Evolutionary conservation across 2,113 vertebrate species (phyloP), one percentile per base, ranked within the genome.

Genomic region (Axis porcinus): DNA sequence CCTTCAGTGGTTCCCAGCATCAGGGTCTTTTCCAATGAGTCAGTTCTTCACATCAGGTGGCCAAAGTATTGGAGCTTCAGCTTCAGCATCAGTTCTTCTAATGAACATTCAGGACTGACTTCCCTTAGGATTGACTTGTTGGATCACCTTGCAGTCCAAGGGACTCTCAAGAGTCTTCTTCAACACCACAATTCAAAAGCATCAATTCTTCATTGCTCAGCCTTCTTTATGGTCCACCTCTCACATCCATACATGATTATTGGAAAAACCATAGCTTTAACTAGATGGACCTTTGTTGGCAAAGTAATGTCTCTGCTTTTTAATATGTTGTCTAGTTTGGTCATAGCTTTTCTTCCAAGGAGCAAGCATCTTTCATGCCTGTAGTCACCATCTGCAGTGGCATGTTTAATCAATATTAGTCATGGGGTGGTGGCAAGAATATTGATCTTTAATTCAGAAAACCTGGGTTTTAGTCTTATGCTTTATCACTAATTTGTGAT

Each of bases 371-470:
- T 70, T 70, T 70, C n/a, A 36, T 21, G n/a, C 64, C 19, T 70
- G 64, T 9, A 70, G n/a, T 70, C 17, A 70, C 64, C n/a, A 70
- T 70, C 64, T 70, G 64, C n/a, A 36, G 17, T 70, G n/a, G n/a
- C 64, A 36, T 70, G 17, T n/a, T 89, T 91, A 94, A 94, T 95
- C 23, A 94, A n/a, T 54, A 25, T 95, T 94, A 95, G 4, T 43
- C 74, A 90, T 74, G 47, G 19, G 62, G 3, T 11, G n/a, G 19
- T 88, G 16, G 21, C 30, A 92, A 97, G 50, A 91, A 90, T 96
- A 95, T 78, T 92, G 36, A 55, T 54, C 36, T 84, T 67, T 87
- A 88, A 86, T 95, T 93, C 57, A 58, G 79, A 27, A 94, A 95
- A 76, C 25, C 54, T 74, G 8, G 14, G 23, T 86, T 91, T 97